Evolutionary conservation across 2,113 vertebrate species (phyloP), one percentile per base, ranked within the genome.

Genomic region (Turnix velox): DNA sequence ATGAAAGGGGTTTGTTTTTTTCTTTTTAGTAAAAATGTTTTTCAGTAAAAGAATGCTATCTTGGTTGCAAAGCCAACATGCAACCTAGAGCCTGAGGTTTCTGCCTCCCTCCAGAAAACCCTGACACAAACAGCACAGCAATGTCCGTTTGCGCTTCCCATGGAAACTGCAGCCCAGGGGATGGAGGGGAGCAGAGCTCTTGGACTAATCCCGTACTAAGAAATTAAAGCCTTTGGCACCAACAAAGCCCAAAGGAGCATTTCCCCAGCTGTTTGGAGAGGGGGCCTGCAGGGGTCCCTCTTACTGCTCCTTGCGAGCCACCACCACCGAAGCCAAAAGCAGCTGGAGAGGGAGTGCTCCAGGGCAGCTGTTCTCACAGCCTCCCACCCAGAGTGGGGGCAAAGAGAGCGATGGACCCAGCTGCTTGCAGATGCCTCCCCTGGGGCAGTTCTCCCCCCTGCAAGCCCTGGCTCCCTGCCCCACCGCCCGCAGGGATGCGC

Each of bases 81-180:
- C 28, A 77, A 23, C 15, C 7, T 59, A 31, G 45, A 74, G 9
- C 62, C 63, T 0, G 0, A 66, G 52, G 49, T 40, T 25, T 23
- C 14, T 54, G 30, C 35, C 35, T 31, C 20, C 39, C 28, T 42
- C n/a, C 72, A 37, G 63, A 58, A 74, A 24, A 24, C 18, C 76
- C 63, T 2, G 0, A 10, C 12, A 7, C 28, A 19, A 55, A 13
- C n/a, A 3, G 49, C 25, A 12, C 31, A 65, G n/a, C 19, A 7
- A 4, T 0, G 0, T 7, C 39, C 0, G 0, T 46, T 51, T 9
- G 30, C 1, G 24, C 72, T 77, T 14, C 1, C 11, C 16, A 0
- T 0, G 0, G 35, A 67, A 43, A 13, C 4, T 0, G 24, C 39
- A 20, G 5, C 7, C 46, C 67, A 14, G 4, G 16, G 67, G n/a